Evolutionary conservation across 2,888 invertebrate species (phyloP), one percentile per base, ranked within the genome.

Genomic region (Diabrotica balteata): DNA sequence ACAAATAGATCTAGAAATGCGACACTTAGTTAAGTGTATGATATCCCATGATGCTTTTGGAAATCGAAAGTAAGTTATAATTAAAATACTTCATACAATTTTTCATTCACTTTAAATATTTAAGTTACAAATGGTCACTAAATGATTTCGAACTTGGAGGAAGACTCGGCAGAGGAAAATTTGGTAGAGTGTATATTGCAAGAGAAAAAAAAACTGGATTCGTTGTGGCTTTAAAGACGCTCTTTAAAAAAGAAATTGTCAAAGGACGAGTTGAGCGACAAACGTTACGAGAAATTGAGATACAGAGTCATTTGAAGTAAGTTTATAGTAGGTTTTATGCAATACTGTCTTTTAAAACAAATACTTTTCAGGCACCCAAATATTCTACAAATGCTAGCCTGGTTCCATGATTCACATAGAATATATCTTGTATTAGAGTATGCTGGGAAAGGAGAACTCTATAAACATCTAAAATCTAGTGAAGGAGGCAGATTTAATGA

Each of bases 101-200:
- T 4, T 32, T 32, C 32, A 32, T 4, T 32, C 1, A 4, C 4
- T 32, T 32, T 32, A 32, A 32, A 32, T 5, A 32, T 32, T 32
- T 32, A 32, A 90, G 90, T 0, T 91, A 76, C 57, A 70, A 73
- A 62, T 95, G 95, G 95, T 86, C 89, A 0, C 83, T 98, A 43
- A 86, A 90, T 3, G 94, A 97, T 84, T 98, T 98, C 84, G 97
- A 98, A 79, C 91, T 98, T 76, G 98, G 98, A 0, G 89, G 91
- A 63, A 90, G 91, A 0, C 85, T 97, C n/a, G 97, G 97, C 0
- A 90, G 92, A 80, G 97, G 97, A 0, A 97, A 96, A 84, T 98
- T 97, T 83, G 97, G 97, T 0, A 90, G 93, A 76, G 97, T 97
- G 0, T 96, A 93, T 82, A 84, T 96, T 55, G 96, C 96, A 0